These are phyloP conservation scores for Amazona vittata DNA, from an alignment of 2,113 vertebrate species.

Conservation along the genomic window DNA sequence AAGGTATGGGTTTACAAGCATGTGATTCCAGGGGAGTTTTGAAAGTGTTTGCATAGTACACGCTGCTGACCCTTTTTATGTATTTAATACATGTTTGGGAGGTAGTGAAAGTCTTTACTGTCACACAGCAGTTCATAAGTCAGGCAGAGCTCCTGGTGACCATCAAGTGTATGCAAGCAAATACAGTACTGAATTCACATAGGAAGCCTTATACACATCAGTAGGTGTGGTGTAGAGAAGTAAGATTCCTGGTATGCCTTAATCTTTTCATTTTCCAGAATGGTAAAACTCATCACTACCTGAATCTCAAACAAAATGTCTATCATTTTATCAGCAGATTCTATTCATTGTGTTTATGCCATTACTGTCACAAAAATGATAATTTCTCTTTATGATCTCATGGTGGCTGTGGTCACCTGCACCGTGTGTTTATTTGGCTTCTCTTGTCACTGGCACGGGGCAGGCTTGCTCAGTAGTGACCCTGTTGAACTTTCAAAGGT, in stretches of 20 bases:
- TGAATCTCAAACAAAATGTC: not conserved
- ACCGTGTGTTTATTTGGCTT: not conserved
- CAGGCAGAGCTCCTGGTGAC: not conserved
- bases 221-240: not conserved
- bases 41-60: not conserved
- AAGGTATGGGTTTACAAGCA: not conserved
- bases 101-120: not conserved
- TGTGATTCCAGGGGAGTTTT: not conserved
- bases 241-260: not conserved
- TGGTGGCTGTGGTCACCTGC: not conserved
- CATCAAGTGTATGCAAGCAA: not conserved
- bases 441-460: not conserved
- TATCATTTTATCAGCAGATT: not conserved
- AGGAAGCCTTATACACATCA: not conserved
- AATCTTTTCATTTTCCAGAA: not conserved
- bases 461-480: not conserved
- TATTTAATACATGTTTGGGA: not conserved
- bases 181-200: rapidly evolving
- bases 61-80: not conserved
- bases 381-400: not conserved
- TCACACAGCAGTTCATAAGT: not conserved
- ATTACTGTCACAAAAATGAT: not conserved
- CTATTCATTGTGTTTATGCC: not conserved
- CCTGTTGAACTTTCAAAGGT: not conserved
- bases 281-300: not conserved